Base-by-base conservation (phyloP, 2,797 vertebrate genomes). In the Emydoidea blandingii region DNA sequence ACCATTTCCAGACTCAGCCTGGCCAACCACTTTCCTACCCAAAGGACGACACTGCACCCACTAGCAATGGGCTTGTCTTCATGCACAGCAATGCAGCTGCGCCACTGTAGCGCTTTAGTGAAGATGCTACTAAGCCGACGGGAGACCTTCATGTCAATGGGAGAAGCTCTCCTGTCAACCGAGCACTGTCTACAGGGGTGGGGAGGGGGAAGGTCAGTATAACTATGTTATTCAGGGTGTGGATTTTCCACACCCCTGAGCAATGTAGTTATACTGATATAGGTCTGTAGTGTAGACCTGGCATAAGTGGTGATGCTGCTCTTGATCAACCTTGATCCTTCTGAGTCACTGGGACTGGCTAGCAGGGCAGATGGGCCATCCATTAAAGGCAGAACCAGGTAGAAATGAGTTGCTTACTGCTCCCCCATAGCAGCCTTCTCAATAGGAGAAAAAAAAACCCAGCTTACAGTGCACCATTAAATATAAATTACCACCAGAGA, bases 1-100 rank as follows among this genome's bases (percentile, higher is more conserved):
- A 49, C 52, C 89, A 79, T 57, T 92, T 85, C 72, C 91, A 89
- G 92, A 94, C n/a, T 68, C n/a, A 23, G 65, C n/a, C 62, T 89
- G 79, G 81, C 74, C 88, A 91, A 79, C 79, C 82, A 95, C 54
- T 50, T 83, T 81, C 50, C 57, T 34, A 44, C 44, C 85, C 86
- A 3, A 95, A 85, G 59, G 89, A 62, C 0, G 7, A 34, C 49
- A 81, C n/a, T 68, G 65, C 65, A 68, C n/a, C 65, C 18, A 37
- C 18, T 21, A 18, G 65, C n/a, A 68, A 18, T 5, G n/a, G n/a
- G 65, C 65, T 68, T 23, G 8, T 23, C 16, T 68, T 68, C 65
- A 68, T 10, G 21, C 19, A 68, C 65, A 37, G n/a, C 8, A 19
- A 8, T 68, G 15, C 65, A 37, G 18, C n/a, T 68, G n/a, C 5